Conservation (phyloP, 1,140 invertebrate species). For the Drosophila seguyi region DNA sequence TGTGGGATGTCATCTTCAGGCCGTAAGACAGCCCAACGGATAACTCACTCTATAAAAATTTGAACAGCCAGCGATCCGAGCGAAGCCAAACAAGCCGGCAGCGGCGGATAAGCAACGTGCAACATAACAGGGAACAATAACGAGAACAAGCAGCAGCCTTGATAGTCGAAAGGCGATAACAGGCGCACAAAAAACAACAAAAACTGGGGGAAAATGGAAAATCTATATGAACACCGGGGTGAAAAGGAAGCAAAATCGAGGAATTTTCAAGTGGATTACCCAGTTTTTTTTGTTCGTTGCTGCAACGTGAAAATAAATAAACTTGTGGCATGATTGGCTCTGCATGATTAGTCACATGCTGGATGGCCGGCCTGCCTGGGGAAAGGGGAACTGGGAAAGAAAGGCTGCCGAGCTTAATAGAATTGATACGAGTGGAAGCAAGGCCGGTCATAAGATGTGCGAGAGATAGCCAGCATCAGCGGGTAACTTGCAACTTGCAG, state of each 20-base stretch:
- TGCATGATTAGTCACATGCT: slow-evolving; percentile 82
- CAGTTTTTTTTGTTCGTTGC: slow-evolving; percentile 65
- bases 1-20: slow-evolving; percentile 36
- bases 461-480: slow-evolving; percentile 69
- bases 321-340: slow-evolving; percentile 82
- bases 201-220: slow-evolving; percentile 45
- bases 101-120: slow-evolving; percentile 46
- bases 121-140: slow-evolving; percentile 82
- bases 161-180: slow-evolving; percentile 74
- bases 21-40: slow-evolving; percentile 68
- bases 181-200: slow-evolving; percentile 44
- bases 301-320: slow-evolving; percentile 82
- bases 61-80: slow-evolving; percentile 48
- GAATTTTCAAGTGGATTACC: slow-evolving; percentile 83
- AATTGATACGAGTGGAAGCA: slow-evolving; percentile 77
- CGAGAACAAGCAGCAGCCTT: slow-evolving; percentile 78
- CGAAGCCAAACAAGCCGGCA: slow-evolving; percentile 42
- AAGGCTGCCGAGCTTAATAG: slow-evolving; percentile 75
- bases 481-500: slow-evolving; percentile 31
- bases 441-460: slow-evolving; percentile 78
- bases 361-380: slow-evolving; percentile 30
- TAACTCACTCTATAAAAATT: slow-evolving; percentile 79
- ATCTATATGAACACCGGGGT: slow-evolving; percentile 33
- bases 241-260: slow-evolving; percentile 71
- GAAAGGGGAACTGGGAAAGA: slow-evolving; percentile 4